phyloP scores from a whole-genome alignment of 2,888 invertebrate genomes.

The Rhopalosiphum nymphaeae region DNA sequence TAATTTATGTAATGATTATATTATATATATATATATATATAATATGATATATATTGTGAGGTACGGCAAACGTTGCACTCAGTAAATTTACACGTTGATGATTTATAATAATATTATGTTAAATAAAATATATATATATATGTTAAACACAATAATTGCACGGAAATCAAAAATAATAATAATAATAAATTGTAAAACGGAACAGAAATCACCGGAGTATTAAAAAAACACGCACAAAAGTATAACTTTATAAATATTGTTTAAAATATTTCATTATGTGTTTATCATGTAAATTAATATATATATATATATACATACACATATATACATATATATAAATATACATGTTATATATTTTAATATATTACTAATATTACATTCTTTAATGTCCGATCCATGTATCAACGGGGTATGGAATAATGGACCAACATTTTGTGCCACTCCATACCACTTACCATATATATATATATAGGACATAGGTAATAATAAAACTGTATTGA shows the following conservation, averaged over 20 bases:
- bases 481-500: no score
- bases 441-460: no score
- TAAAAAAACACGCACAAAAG: not conserved
- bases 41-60: slow-evolving; percentile 7
- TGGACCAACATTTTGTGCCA: no score
- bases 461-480: no score
- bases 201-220: not conserved
- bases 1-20: slow-evolving; percentile 42
- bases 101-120: slow-evolving; percentile 27
- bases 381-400: no score
- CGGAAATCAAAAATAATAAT: slow-evolving; percentile 8
- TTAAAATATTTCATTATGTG: not conserved
- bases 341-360: no score
- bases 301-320: not conserved
- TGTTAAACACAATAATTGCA: slow-evolving; percentile 49
- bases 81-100: slow-evolving; percentile 32
- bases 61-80: slow-evolving; percentile 38
- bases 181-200: slow-evolving; percentile 29
- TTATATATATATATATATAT: slow-evolving; percentile 13
- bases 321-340: no score
- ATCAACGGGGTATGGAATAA: no score
- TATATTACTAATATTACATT: no score
- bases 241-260: not conserved
- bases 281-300: not conserved
- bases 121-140: slow-evolving; percentile 31